Conservation (phyloP, 35 echinoderm and acorn worm genomes). For the Lytechinus variegatus region DNA sequence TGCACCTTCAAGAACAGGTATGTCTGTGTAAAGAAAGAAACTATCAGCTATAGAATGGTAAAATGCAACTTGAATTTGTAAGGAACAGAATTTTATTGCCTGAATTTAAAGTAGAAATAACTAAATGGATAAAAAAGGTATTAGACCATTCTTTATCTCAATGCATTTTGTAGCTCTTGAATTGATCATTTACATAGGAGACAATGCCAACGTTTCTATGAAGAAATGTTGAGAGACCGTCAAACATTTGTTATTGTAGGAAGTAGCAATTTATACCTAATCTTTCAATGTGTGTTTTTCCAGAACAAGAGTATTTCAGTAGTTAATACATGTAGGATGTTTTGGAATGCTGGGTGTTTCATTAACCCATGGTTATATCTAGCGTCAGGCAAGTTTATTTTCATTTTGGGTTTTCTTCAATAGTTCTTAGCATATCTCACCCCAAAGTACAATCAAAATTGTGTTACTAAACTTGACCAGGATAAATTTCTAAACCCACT, state of each 20-base stretch:
- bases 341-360: neutral
- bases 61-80: too few relatives aligned
- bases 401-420: neutral
- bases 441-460: neutral
- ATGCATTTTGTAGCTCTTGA: too few relatives aligned
- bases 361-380: neutral
- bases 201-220: neutral
- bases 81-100: too few relatives aligned
- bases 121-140: too few relatives aligned
- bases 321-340: neutral
- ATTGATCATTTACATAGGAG: too few relatives aligned
- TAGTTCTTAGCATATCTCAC: neutral
- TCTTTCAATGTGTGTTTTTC: too few relatives aligned
- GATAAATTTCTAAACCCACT: neutral
- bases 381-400: neutral
- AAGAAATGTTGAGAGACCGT: neutral
- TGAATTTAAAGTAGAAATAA: too few relatives aligned
- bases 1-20: conserved; percentile 31
- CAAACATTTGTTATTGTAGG: neutral
- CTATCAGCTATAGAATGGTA: too few relatives aligned
- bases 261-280: neutral
- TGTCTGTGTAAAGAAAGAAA: neutral
- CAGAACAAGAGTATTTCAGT: neutral
- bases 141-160: too few relatives aligned
- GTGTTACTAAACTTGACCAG: neutral